phyloP scores from a whole-genome alignment of 2,888 invertebrate species.

The Lissocephala sabroskyi region DNA sequence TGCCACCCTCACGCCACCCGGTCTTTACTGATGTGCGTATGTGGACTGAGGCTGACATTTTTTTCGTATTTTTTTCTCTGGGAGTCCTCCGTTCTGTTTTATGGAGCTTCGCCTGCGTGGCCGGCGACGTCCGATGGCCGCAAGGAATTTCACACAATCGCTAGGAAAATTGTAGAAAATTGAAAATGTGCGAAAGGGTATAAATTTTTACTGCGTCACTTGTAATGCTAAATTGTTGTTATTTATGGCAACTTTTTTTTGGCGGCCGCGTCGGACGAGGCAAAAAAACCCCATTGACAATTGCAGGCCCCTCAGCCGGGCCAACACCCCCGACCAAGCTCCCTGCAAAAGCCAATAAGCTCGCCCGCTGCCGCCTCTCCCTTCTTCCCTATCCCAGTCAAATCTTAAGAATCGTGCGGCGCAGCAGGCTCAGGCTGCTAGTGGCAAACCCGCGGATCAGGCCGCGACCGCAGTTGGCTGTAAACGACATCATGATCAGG shows the following conservation, averaged over 20 bases:
- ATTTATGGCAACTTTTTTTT: constrained; percentile 64
- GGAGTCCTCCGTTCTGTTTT: too few relatives aligned
- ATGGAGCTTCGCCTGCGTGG: too few relatives aligned
- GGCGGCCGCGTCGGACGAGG: constrained; percentile 4
- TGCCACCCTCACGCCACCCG: constrained; percentile 4
- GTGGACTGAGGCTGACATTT: neutral
- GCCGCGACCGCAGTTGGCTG: constrained; percentile 11
- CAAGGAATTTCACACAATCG: constrained; percentile 65
- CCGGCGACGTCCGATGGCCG: constrained; percentile 45
- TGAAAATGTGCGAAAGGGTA: constrained; percentile 61
- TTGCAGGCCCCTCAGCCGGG: too few relatives aligned
- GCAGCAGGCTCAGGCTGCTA: constrained; percentile 16
- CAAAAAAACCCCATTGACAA: neutral
- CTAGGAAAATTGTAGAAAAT: constrained; percentile 61
- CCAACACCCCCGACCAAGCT: too few relatives aligned
- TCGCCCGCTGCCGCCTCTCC: too few relatives aligned
- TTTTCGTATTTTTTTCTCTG: too few relatives aligned
- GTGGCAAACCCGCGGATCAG: constrained; percentile 18
- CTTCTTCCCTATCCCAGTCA: neutral
- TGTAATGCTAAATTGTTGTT: constrained; percentile 64
- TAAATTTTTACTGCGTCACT: constrained; percentile 63
- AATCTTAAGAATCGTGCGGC: constrained; percentile 22
- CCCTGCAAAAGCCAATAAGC: too few relatives aligned
- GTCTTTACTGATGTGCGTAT: constrained; percentile 1
- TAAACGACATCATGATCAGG: constrained; percentile 74